A percentile compares a stretch with the other conserved stretches of the same genome.
Conservation (phyloP, 2,797 vertebrate genomes). For the Sebastes aleutianus region DNA sequence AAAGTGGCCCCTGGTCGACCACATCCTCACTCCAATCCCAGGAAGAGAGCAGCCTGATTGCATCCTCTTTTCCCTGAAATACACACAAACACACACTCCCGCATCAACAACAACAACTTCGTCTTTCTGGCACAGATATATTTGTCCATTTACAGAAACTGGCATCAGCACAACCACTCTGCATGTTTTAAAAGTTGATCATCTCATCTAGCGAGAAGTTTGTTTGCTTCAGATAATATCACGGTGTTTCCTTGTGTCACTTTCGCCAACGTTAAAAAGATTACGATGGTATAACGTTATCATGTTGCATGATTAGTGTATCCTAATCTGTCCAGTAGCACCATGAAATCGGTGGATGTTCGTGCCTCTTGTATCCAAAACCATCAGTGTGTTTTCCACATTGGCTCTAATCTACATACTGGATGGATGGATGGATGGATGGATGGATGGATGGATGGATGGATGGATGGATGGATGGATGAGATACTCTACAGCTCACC, state of each 20-base stretch:
- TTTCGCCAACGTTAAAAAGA: not conserved
- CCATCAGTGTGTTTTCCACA: conserved; percentile 2
- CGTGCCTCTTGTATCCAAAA: not conserved
- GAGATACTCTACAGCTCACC: not conserved
- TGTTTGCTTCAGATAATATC: not conserved
- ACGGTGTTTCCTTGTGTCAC: not conserved
- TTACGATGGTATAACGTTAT: conserved; percentile 12
- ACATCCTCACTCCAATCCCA: conserved; percentile 13
- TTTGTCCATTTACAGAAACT: conserved; percentile 4
- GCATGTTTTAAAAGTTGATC: not conserved
- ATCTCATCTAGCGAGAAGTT: not conserved
- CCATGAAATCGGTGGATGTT: conserved; percentile 15
- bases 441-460: not conserved
- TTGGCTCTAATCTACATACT: not conserved
- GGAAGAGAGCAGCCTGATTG: conserved; percentile 39
- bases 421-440: not conserved
- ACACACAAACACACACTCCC: not conserved
- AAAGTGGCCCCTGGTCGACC: conserved; percentile 2
- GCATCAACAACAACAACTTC: not conserved
- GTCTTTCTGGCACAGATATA: conserved; percentile 8
- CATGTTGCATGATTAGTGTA: not conserved
- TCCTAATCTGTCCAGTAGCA: conserved; percentile 32
- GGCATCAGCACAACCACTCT: not conserved
- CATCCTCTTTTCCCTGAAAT: conserved; percentile 37
- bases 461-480: not conserved